Percentiles rank a stretch among this genome's conserved stretches.
These are phyloP conservation scores for Papilio elwesi DNA, from an alignment of 2,888 invertebrate species.

Conservation along the genomic window DNA sequence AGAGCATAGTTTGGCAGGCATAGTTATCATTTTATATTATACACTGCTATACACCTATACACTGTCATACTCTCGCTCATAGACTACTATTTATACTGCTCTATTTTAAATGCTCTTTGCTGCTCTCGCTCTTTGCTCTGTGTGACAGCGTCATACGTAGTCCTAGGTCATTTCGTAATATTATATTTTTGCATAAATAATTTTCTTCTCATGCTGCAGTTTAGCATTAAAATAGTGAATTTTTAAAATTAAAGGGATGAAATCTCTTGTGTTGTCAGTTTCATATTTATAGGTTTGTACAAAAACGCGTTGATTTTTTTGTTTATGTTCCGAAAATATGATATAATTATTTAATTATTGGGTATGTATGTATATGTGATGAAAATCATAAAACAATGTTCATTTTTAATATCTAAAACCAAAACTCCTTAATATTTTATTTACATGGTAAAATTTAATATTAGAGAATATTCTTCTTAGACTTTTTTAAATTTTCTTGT, in stretches of 20 bases:
- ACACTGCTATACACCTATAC: no score
- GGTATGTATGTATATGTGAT: not conserved
- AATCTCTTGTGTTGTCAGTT: slow-evolving; percentile 22
- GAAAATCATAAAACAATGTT: not conserved
- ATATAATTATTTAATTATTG: slow-evolving; percentile 1
- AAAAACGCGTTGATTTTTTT: slow-evolving; percentile 22
- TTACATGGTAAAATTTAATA: not conserved
- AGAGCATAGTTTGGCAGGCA: no score
- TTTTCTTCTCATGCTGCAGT: slow-evolving; percentile 28
- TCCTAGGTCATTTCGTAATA: slow-evolving; percentile 11
- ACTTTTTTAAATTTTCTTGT: no score
- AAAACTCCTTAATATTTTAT: not conserved
- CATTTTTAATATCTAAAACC: not conserved
- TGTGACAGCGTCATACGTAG: slow-evolving; percentile 29
- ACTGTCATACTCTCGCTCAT: not conserved
- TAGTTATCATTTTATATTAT: no score
- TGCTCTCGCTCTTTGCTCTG: not conserved
- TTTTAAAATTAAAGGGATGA: slow-evolving; percentile 29
- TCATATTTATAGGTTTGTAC: slow-evolving; percentile 37
- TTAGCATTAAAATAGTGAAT: slow-evolving; percentile 10
- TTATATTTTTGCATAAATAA: slow-evolving; percentile 33
- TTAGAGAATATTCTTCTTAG: no score
- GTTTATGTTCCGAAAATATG: slow-evolving; percentile 17
- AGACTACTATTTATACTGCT: not conserved
- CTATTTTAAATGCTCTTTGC: not conserved